Conservation (phyloP, 2,113 vertebrate species). For the Dicrurus megarhynchus region DNA sequence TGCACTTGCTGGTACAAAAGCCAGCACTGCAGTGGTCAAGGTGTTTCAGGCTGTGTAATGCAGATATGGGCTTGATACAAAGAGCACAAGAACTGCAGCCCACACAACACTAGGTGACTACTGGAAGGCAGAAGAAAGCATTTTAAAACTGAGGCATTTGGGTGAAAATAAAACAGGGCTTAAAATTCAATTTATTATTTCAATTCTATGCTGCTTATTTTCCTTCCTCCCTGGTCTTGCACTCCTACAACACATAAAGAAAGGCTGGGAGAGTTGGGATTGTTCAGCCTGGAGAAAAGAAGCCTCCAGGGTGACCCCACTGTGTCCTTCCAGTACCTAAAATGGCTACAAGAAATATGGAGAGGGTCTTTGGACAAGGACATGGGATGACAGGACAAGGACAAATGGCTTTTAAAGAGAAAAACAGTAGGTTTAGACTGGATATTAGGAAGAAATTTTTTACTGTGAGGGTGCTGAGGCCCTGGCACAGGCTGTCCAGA, state of each 20-base stretch:
- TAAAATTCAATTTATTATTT: neutral
- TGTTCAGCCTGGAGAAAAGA: neutral
- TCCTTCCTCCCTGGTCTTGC: neutral
- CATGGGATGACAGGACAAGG: neutral
- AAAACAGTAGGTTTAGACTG: neutral
- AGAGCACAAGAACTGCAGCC: neutral
- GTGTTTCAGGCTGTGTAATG: neutral
- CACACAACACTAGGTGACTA: accelerated
- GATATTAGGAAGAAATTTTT: neutral
- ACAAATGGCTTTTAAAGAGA: neutral
- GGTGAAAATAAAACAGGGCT: neutral
- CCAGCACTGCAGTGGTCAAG: neutral
- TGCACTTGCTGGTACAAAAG: neutral
- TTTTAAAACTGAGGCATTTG: neutral
- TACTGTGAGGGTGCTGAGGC: neutral
- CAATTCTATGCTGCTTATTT: neutral
- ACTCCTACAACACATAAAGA: neutral
- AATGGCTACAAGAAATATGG: neutral
- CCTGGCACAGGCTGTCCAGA: neutral
- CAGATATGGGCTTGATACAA: accelerated
- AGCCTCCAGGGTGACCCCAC: neutral
- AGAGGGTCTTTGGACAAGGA: neutral
- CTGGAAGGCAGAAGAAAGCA: neutral
- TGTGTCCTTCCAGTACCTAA: neutral
- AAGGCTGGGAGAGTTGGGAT: neutral